A percentile compares a stretch with the other conserved stretches of the same genome.
Conservation (phyloP, 2,797 vertebrate species). For the Cynopterus sphinx region DNA sequence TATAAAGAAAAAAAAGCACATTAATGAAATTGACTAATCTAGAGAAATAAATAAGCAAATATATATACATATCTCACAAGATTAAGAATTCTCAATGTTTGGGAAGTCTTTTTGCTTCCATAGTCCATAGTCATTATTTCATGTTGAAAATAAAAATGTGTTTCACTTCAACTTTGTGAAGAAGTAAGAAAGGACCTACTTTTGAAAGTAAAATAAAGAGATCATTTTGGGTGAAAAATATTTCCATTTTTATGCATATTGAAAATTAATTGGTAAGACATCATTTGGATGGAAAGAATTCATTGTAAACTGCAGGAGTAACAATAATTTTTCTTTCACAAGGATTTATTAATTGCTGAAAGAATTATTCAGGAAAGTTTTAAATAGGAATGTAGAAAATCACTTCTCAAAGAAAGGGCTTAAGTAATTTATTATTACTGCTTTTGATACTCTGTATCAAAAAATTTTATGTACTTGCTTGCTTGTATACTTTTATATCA, state of each 20-base stretch:
- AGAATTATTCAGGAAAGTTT: not conserved
- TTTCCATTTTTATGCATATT: slow-evolving; percentile 18
- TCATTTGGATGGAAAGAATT: slow-evolving; percentile 23
- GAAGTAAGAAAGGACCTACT: not conserved
- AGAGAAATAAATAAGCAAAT: slow-evolving; percentile 1
- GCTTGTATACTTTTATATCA: not conserved
- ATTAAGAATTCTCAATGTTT: too few species aligned
- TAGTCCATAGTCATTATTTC: not conserved
- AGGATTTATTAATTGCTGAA: not conserved
- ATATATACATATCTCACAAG: too few species aligned
- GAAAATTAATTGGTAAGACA: not conserved
- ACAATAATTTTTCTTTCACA: not conserved
- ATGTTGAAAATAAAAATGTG: not conserved
- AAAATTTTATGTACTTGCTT: not conserved
- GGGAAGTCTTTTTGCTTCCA: not conserved
- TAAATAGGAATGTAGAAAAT: not conserved
- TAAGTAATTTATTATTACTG: not conserved
- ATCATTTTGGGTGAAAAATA: not conserved
- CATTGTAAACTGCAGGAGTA: not conserved
- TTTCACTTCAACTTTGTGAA: not conserved
- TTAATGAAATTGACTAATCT: not conserved
- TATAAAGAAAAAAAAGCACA: not conserved
- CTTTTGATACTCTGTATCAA: too few species aligned
- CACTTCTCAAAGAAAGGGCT: not conserved
- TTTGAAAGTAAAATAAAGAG: slow-evolving; percentile 15